These are phyloP conservation scores for Drosophila stalkeri DNA, from an alignment of 2,888 invertebrate genomes.

Conservation along the genomic window DNA sequence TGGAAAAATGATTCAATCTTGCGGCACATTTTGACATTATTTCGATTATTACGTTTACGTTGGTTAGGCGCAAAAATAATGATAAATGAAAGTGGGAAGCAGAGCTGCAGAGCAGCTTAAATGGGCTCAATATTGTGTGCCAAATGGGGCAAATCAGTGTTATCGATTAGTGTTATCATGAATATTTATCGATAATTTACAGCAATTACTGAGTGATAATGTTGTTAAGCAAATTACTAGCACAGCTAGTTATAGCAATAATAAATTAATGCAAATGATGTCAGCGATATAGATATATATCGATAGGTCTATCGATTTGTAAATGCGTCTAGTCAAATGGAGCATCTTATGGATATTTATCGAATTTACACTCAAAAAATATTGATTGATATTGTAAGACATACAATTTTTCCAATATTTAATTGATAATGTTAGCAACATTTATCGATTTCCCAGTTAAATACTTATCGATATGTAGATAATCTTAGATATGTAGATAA, in stretches of 20 bases:
- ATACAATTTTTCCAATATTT: too few species aligned
- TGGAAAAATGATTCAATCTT: slow-evolving; percentile 82
- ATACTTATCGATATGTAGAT: background rate
- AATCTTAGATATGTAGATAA: background rate
- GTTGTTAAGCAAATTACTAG: background rate
- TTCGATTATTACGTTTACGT: slow-evolving; percentile 35
- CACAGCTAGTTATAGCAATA: background rate
- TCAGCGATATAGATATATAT: background rate
- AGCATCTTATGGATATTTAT: background rate
- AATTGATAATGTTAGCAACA: background rate
- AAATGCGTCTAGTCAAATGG: too few species aligned
- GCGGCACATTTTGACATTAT: slow-evolving; percentile 61
- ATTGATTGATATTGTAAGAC: background rate
- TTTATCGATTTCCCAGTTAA: background rate
- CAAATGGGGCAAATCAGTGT: background rate
- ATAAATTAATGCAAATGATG: background rate
- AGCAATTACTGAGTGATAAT: background rate
- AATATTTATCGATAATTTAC: background rate
- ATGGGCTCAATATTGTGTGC: background rate
- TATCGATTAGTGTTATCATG: slow-evolving; percentile 1
- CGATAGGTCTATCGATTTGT: background rate
- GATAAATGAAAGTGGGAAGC: slow-evolving; percentile 8
- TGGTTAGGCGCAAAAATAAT: slow-evolving; percentile 19
- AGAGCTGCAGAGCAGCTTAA: background rate
- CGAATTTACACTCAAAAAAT: background rate